These are phyloP conservation scores for Zaprionus vittiger DNA, from an alignment of 1,140 invertebrate genomes.

Conservation along the genomic window DNA sequence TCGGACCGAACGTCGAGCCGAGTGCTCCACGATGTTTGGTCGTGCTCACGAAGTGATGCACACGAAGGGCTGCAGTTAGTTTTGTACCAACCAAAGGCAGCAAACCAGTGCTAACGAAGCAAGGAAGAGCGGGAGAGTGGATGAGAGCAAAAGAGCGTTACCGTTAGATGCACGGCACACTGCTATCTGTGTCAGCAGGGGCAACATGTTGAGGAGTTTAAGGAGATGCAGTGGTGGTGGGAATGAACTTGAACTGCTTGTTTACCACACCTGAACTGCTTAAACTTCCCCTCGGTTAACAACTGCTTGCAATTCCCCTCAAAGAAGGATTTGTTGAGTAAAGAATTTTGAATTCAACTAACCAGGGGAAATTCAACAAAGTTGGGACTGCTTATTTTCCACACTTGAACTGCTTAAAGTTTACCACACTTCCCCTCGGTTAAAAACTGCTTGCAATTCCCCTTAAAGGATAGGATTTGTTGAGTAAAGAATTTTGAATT, in stretches of 20 bases:
- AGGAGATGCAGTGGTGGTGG: not conserved
- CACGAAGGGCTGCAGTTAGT: constrained; percentile 4
- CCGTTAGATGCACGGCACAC: not conserved
- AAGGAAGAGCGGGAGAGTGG: not conserved
- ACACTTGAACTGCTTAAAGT: not conserved
- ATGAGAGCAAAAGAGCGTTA: not conserved
- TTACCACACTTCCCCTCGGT: not conserved
- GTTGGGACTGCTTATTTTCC: not conserved
- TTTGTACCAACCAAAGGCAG: constrained; percentile 4
- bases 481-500: too few species aligned
- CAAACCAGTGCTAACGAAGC: not conserved
- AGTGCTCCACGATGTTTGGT: constrained; percentile 1
- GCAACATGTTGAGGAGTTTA: not conserved
- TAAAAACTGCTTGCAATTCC: too few species aligned
- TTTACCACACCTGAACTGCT: too few species aligned
- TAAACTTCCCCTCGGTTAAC: too few species aligned
- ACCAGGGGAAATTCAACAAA: too few species aligned
- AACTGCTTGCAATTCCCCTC: too few species aligned
- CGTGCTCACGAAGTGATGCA: not conserved
- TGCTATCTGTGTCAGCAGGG: constrained; percentile 15
- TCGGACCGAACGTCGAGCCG: constrained; percentile 5
- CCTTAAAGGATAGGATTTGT: too few species aligned
- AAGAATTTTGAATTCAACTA: too few species aligned
- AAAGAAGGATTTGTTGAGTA: too few species aligned
- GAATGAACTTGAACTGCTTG: not conserved